Evolutionary conservation across 2,797 vertebrate genomes (phyloP), one percentile per base, ranked within the genome.

Genomic region (Ciconia nigra): DNA sequence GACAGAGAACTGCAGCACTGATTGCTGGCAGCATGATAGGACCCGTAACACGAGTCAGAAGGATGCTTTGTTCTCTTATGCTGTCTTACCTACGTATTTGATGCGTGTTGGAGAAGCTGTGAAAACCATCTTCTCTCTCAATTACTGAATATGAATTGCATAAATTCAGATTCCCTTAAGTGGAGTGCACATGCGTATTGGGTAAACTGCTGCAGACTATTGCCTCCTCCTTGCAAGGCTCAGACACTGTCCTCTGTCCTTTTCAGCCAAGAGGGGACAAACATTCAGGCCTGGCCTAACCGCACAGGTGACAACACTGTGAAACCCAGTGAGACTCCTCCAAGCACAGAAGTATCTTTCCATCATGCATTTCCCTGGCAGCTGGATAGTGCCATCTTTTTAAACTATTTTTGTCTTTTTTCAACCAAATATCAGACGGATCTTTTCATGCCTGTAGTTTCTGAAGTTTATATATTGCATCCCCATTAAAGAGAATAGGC

Each of bases 141-240:
- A 1, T 7, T 55, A 51, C 44, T 4, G 9, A 37, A 31, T 18
- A 28, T 0, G 17, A 58, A 33, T 8, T 37, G n/a, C 2, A 5
- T 3, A 11, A 58, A 58, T 59, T 31, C 57, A 42, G 39, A 15
- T 80, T 16, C 41, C 59, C 55, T 66, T 1, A 87, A 22, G 41
- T 1, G 26, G 55, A 24, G 71, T 11, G 22, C 1, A 0, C 11
- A 6, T 1, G 2, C 1, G 0, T n/a, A 17, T 4, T 8, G 21
- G 33, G 29, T 61, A 18, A 59, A n/a, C n/a, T 17, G 31, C 51
- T 59, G 58, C 1, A 1, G 52, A 33, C 26, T 16, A 6, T 11
- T 1, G 9, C 19, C 10, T 15, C 35, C 59, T 61, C 54, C 47
- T 54, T 9, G 5, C 28, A 35, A 63, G 52, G 49, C 69, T 78